A percentile compares a stretch with the other conserved stretches of the same genome.
Evolutionary conservation across 2,888 invertebrate genomes (phyloP).

Genomic region (Acholoe squamosa): DNA sequence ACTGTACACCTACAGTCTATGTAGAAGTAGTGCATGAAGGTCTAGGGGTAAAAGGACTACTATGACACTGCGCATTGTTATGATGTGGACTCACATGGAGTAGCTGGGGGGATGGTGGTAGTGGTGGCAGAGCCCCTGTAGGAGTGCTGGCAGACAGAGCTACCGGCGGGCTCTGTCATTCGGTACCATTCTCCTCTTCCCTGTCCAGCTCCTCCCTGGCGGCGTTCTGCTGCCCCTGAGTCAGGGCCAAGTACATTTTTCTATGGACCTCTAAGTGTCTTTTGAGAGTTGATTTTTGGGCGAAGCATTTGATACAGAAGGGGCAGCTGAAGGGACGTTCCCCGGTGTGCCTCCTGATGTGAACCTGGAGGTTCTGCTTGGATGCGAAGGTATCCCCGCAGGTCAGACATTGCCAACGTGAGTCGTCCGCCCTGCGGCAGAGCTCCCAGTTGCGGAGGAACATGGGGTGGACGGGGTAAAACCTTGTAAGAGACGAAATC

Average conservation of each 20-base stretch:
- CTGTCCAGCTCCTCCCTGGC: background rate
- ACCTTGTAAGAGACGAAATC: conserved; percentile 47
- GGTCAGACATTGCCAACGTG: conserved; percentile 45
- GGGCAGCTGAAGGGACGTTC: conserved; percentile 57
- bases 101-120: background rate
- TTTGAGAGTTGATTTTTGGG: conserved; percentile 56
- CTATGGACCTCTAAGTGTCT: conserved; percentile 57
- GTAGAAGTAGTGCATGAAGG: conserved; percentile 44
- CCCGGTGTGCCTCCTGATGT: conserved; percentile 60
- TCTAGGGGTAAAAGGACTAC: background rate
- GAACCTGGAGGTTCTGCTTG: conserved; percentile 47
- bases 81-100: conserved; percentile 36
- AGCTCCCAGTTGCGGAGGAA: conserved; percentile 53
- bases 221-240: background rate
- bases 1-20: conserved; percentile 3
- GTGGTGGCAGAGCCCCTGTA: background rate
- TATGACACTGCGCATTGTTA: background rate
- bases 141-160: background rate
- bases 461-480: conserved; percentile 41
- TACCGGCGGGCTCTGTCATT: conserved; percentile 50
- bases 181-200: conserved; percentile 29
- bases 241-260: conserved; percentile 53
- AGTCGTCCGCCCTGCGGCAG: conserved; percentile 26
- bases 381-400: conserved; percentile 52
- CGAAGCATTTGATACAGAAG: conserved; percentile 54